Evolutionary conservation across 2,113 vertebrate species (phyloP), one percentile per base, ranked within the genome.

Genomic region (Rattus rattus): DNA sequence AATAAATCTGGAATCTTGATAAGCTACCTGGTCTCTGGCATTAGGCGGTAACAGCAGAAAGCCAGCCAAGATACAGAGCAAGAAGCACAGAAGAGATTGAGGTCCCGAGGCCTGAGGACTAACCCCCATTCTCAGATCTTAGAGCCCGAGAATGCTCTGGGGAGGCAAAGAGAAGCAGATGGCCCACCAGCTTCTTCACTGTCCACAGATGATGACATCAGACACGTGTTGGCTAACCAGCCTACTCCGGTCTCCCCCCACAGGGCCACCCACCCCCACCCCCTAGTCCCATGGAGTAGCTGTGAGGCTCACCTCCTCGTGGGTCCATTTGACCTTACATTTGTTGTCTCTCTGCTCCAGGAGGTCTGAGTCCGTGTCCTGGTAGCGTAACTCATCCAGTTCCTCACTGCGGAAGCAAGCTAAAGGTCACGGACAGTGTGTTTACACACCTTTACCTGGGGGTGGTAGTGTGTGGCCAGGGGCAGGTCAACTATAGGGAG

Each of bases 291-390:
- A 8, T 3, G 10, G 22, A 33, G 12, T 7, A 7, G 2, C 33
- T 0, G 7, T 0, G 30, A 70, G 96, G 96, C 98, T 98, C 96
- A 99, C 99, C 99, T 99, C 99, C 84, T 99, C 99, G 2, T 99
- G 99, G 0, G 99, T 99, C 99, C 99, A 99, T 87, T 99, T 99
- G 96, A 99, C 99, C 98, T 99, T 99, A 70, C 99, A 99, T 94
- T 99, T 99, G 81, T 99, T 98, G 30, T 99, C 99, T 92, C 98
- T 99, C 73, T 98, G 99, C 92, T 99, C 99, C 0, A 99, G 98
- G 76, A 99, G 99, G 65, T 99, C 99, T 0, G 99, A 99, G 85
- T 99, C 99, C 0, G 99, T 99, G 87, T 99, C 99, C 92, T 99
- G 99, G 96, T 96, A 99, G 94, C 99, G 98, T 69, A 98, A 97